Conservation (phyloP, 2,888 invertebrate species). For the Melitaea athalia region DNA sequence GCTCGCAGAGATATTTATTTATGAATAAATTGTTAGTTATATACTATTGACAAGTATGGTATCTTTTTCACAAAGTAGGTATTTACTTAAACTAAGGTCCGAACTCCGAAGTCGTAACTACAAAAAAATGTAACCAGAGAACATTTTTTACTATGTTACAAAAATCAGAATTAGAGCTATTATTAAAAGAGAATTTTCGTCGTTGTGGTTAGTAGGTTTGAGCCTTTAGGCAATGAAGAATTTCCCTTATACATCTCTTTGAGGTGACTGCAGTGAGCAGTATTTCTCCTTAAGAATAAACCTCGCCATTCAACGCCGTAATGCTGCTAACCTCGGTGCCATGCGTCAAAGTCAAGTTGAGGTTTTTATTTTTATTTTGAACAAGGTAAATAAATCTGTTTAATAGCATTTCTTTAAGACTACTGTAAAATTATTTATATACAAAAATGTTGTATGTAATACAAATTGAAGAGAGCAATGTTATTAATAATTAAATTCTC, state of each 20-base stretch:
- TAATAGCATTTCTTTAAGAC: too few species aligned
- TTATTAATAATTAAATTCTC: too few species aligned
- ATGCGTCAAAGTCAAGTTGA: not conserved
- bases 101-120: not conserved
- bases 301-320: not conserved
- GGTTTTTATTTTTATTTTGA: not conserved
- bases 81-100: not conserved
- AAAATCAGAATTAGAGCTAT: not conserved
- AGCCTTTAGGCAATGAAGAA: not conserved
- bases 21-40: not conserved
- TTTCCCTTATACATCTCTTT: slow-evolving; percentile 1
- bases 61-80: not conserved
- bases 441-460: too few species aligned
- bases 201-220: not conserved
- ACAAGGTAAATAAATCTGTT: not conserved
- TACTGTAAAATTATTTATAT: too few species aligned
- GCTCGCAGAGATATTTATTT: not conserved
- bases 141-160: too few species aligned
- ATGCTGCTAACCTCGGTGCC: not conserved
- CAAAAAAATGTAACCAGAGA: too few species aligned
- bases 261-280: not conserved
- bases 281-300: slow-evolving; percentile 1
- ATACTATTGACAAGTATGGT: not conserved
- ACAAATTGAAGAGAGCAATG: too few species aligned
- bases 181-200: not conserved